These are phyloP conservation scores for Falco biarmicus DNA, from an alignment of 2,797 vertebrate genomes.

Conservation along the genomic window DNA sequence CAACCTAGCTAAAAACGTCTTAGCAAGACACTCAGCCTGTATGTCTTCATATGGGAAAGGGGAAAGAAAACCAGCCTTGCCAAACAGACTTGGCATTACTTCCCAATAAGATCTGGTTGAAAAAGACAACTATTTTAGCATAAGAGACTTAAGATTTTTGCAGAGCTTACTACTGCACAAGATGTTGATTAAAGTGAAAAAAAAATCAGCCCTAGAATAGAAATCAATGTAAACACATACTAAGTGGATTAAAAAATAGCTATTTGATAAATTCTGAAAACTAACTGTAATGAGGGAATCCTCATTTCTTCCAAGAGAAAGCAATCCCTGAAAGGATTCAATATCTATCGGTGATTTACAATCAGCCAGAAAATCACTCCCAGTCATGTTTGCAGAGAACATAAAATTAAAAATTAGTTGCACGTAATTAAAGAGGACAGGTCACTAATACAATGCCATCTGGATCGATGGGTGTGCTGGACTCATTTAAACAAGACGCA, in stretches of 20 bases:
- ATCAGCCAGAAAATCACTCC: constrained; percentile 38
- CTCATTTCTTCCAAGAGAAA: constrained; percentile 27
- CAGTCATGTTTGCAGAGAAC: constrained; percentile 11
- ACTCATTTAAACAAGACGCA: not conserved
- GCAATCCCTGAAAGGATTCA: constrained; percentile 17
- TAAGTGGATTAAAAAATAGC: constrained; percentile 13
- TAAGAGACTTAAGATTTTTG: not conserved
- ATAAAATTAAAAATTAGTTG: constrained; percentile 50
- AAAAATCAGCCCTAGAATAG: not conserved
- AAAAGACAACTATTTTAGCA: constrained; percentile 8
- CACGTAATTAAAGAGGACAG: constrained; percentile 56
- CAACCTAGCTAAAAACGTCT: not conserved
- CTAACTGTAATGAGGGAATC: not conserved
- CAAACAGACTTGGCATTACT: not conserved
- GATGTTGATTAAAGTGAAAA: not conserved
- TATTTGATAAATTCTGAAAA: constrained; percentile 28
- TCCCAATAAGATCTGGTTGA: not conserved
- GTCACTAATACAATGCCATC: constrained; percentile 34
- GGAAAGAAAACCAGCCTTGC: not conserved
- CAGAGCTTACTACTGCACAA: not conserved
- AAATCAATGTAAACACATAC: constrained; percentile 19
- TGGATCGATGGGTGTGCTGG: constrained; percentile 3
- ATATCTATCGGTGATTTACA: constrained; percentile 38
- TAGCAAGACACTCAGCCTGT: not conserved
- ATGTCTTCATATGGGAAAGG: not conserved